These are phyloP conservation scores for Megalurothrips usitatus DNA, from an alignment of 2,888 invertebrate genomes.

Conservation along the genomic window DNA sequence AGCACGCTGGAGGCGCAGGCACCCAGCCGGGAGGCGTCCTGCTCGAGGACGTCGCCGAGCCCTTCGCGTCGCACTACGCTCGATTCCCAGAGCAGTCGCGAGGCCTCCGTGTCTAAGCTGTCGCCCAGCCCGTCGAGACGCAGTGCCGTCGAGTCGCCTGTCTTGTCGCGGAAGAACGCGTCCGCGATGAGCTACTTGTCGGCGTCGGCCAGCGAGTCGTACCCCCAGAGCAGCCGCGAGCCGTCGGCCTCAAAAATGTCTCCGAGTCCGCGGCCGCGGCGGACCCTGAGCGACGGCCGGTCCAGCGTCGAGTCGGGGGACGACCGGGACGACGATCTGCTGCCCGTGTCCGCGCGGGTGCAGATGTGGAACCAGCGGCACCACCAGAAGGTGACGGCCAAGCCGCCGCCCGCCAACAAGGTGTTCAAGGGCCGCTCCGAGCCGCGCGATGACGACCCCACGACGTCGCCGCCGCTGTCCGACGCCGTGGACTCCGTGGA, in stretches of 20 bases:
- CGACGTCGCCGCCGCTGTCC: neutral
- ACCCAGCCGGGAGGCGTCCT: neutral
- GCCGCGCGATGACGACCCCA: neutral
- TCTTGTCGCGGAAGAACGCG: neutral
- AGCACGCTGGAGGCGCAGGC: neutral
- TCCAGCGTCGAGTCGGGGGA: conserved; percentile 18
- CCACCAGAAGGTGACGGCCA: conserved; percentile 1
- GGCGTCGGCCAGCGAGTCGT: neutral
- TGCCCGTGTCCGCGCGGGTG: conserved; percentile 15
- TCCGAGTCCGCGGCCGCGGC: neutral
- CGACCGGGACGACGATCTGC: neutral
- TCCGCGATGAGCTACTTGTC: neutral
- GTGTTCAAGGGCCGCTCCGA: neutral
- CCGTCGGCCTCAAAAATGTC: neutral
- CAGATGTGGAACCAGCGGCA: conserved; percentile 22
- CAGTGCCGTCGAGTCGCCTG: neutral
- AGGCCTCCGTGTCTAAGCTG: neutral
- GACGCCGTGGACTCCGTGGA: neutral
- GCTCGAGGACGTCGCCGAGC: neutral
- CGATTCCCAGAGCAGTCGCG: neutral
- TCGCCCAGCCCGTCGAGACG: neutral
- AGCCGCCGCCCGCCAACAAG: conserved; percentile 18
- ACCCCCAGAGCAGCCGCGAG: conserved; percentile 3
- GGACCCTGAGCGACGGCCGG: neutral
- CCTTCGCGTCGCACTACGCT: neutral